Evolutionary conservation across 1,140 invertebrate genomes (phyloP), one percentile per base, ranked within the genome.

Genomic region (Eulimnadia texana): DNA sequence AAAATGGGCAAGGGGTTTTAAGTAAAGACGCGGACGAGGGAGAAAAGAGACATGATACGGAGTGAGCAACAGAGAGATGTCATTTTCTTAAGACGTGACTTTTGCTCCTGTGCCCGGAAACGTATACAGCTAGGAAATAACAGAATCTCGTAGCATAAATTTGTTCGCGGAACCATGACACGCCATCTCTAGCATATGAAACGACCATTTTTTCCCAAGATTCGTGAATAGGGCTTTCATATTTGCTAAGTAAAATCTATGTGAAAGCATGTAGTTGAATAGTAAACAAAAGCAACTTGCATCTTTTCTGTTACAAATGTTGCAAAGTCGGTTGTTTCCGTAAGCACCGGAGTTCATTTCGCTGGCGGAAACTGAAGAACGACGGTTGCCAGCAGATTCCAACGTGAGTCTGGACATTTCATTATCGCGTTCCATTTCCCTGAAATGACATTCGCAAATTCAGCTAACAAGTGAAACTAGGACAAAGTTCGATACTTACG

Each of bases 351-450:
- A 23, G 60, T 33, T 53, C 60, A 57, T 54, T 25, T 61, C 52
- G 25, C 25, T 47, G 50, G 53, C 51, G 9, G 60, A 61, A 22
- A 61, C 50, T n/a, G 60, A 61, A n/a, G 60, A 33, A 19, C 60
- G 51, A 19, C 60, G 60, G 19, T 61, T 61, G 60, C 33, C 33
- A 16, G 33, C 6, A 42, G 33, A 57, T 57, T 27, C 55, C 55
- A 27, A 16, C 28, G 55, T 25, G 22, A 28, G n/a, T 29, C 22
- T 25, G 11, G 54, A n/a, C 27, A 61, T 33, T 27, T 61, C 60
- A 11, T 47, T 52, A 22, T 61, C 60, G 2, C 60, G 60, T n/a
- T 61, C 50, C 60, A 54, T 13, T 16, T 61, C 60, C 42, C 50
- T 56, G 54, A 19, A 22, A 28, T 53, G n/a, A n/a, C n/a, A n/a